Base-by-base conservation (phyloP, 2,797 vertebrate genomes). In the Oreochromis mossambicus region DNA sequence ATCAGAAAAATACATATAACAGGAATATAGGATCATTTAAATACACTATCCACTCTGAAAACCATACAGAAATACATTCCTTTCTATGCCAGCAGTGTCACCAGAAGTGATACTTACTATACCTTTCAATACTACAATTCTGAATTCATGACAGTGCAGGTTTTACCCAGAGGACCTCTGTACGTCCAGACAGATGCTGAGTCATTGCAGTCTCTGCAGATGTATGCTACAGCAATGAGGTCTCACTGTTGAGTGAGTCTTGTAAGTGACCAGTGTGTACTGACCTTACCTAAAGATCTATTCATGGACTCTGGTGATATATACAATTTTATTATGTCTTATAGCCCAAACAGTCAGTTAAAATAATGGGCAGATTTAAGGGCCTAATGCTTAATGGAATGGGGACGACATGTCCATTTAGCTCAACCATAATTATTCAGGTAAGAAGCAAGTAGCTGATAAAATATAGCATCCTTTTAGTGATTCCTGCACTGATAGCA, bases 241-340 rank as follows among this genome's bases (percentile, higher is more conserved):
- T 29, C 9, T 46, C 24, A 19, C 41, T 50, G 10, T 19, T 75
- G 4, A 73, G 43, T 48, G 24, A 48, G 4, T 50, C 26, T 32
- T 48, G 24, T 29, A 50, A 48, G 43, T 13, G 43, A 48, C 24
- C 41, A 48, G 1, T 48, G 0, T 0, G 43, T 19, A 15, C 43
- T 73, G 68, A 50, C 68, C 43, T 75, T 32, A 50, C 24, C 43
- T 48, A 48, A 48, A 73, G 68, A 19, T 1, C 66, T 73, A 17
- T 73, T 48, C 24, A 29, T 73, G 4, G 9, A 46, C 21, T 17
- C 21, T 26, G 41, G 41, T 48, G 24, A 73, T 2, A 17, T 19
- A 17, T 12, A 29, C 24, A 46, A 73, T 29, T 48, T 73, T 73
- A 17, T 48, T 73, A 48, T 19, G 24, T 24, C 43, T 73, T 29